Percentiles rank a stretch among this genome's conserved stretches.
Evolutionary conservation across 1,140 invertebrate genomes (phyloP).

Genomic region (Macrocentrus cingulum): DNA sequence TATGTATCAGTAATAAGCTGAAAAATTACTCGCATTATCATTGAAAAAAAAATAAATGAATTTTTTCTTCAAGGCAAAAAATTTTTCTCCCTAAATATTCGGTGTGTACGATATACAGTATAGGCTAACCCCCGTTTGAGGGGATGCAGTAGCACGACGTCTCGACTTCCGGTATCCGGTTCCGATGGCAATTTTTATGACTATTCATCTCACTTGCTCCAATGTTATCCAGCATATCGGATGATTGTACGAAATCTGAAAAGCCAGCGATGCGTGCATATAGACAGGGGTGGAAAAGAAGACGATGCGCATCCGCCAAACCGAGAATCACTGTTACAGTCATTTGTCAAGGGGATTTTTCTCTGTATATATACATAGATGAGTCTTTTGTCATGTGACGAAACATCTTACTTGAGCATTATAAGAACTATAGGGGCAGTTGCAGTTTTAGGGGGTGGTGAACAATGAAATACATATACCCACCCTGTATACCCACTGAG

Average conservation of each 20-base stretch:
- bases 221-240: no score
- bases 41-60: no score
- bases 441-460: conserved; percentile 29
- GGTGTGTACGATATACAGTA: no score
- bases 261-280: conserved; percentile 43
- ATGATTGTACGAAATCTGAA: conserved; percentile 53
- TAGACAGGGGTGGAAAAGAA: conserved; percentile 29
- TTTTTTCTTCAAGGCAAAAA: no score
- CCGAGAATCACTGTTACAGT: conserved; percentile 44
- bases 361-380: conserved; percentile 19
- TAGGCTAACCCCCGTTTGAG: background rate
- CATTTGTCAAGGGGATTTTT: conserved; percentile 41
- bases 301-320: conserved; percentile 44
- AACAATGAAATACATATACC: conserved; percentile 7
- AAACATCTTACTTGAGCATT: background rate
- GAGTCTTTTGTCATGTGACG: background rate
- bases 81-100: no score
- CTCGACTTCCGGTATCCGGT: conserved; percentile 43
- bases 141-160: conserved; percentile 7
- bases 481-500: no score
- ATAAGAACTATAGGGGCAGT: conserved; percentile 10
- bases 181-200: conserved; percentile 46
- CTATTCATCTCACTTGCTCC: conserved; percentile 5
- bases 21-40: no score
- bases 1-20: no score